Evolutionary conservation across 1,140 invertebrate species (phyloP), one percentile per base, ranked within the genome.

Genomic region (Bradynema listronoti): DNA sequence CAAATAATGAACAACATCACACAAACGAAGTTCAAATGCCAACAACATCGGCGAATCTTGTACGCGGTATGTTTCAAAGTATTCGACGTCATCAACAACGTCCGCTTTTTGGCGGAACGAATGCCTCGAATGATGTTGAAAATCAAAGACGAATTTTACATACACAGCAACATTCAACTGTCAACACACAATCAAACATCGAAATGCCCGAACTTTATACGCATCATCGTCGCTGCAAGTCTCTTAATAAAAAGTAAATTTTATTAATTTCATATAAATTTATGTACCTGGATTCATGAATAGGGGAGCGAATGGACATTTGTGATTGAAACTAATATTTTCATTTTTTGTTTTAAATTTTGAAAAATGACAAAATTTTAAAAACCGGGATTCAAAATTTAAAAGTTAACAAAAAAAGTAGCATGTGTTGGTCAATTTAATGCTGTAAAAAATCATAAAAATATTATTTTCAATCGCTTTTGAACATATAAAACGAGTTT

Each of bases 1-100:
- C n/a, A n/a, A n/a, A n/a, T n/a, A n/a, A n/a, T n/a, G n/a, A n/a
- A 52, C 2, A 43, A 36, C 14, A 43, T 11, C 34, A 16, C 53
- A 25, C 14, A 11, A 55, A 22, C 34, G 11, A 34, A 30, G 19
- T 19, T 4, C 22, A 33, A 32, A 24, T 25, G 16, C 16, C 24
- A 14, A 19, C 27, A 14, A 29, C 14, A 45, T 16, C 25, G 22
- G 56, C 14, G 29, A 56, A 22, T 46, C 34, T 14, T 46, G 30
- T 49, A 63, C 69, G 32, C 57, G 71, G 71, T 25, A 77, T 73
- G 70, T 74, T 78, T 56, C 42, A 66, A 19, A 75, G 71, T 63
- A 60, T 74, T 16, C 43, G 72, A 32, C 58, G 73, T 7, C 63
- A 69, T 39, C 67, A 68, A 16, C 22, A 65, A 19, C 39, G n/a